A percentile compares a stretch with the other conserved stretches of the same genome.
phyloP scores from a whole-genome alignment of 1,140 invertebrate species.

The Vanessa tameamea region DNA sequence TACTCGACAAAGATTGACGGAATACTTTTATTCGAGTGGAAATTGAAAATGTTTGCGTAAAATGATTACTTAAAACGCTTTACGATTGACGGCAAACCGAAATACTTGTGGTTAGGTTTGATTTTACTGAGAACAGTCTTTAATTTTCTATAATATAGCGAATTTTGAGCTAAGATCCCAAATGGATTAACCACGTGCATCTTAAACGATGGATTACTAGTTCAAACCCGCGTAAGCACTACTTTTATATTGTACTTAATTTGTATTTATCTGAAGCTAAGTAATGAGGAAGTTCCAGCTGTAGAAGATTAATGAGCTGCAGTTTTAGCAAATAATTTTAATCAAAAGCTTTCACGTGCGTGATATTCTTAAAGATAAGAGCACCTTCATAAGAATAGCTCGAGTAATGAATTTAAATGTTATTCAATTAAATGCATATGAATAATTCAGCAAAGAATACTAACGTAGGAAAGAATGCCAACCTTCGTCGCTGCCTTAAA shows the following conservation, averaged over 20 bases:
- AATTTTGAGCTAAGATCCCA: no score
- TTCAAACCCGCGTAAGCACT: no score
- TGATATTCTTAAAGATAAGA: constrained; percentile 15
- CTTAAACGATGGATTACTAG: no score
- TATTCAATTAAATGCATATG: constrained; percentile 77
- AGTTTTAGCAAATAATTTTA: background rate
- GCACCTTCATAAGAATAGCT: constrained; percentile 44
- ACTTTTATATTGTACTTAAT: no score
- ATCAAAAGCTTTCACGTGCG: background rate
- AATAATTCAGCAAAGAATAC: constrained; percentile 71
- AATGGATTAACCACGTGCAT: no score
- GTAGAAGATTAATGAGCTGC: no score
- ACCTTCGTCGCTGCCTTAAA: constrained; percentile 50
- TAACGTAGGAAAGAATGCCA: constrained; percentile 69
- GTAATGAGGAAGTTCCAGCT: no score
- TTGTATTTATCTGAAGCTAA: no score
- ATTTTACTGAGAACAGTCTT: background rate
- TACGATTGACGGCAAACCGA: background rate
- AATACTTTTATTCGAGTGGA: constrained; percentile 29
- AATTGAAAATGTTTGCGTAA: constrained; percentile 42
- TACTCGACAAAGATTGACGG: constrained; percentile 20
- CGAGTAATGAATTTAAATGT: constrained; percentile 75
- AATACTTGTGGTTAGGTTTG: background rate
- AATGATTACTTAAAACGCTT: background rate
- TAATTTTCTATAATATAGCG: no score